Evolutionary conservation across 2,797 vertebrate genomes (phyloP).

Genomic region (Rhabdomys pumilio): DNA sequence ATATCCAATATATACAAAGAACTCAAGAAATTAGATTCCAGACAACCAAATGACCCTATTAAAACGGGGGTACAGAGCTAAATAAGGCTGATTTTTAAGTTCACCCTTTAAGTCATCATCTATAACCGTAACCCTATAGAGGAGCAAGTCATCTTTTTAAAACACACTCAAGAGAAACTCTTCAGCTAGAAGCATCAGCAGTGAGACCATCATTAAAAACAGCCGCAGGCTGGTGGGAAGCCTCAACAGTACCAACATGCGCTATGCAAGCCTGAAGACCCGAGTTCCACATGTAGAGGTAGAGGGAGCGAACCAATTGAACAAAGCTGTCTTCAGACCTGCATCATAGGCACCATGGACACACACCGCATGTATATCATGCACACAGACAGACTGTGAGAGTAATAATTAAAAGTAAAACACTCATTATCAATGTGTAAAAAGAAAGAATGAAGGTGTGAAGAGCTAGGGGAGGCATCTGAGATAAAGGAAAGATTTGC

Average conservation of each 20-base stretch:
- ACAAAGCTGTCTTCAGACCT: not conserved
- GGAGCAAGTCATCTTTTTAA: not conserved
- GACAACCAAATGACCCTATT: too few species aligned
- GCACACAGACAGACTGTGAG: not conserved
- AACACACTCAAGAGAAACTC: not conserved
- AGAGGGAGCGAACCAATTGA: not conserved
- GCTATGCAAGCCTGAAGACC: not conserved
- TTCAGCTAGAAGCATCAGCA: not conserved
- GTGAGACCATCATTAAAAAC: not conserved
- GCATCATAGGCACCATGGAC: not conserved
- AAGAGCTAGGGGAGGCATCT: not conserved
- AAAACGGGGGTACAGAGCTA: too few species aligned
- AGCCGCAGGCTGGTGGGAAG: not conserved
- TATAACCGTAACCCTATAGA: not conserved
- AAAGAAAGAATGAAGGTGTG: not conserved
- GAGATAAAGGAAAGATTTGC: not conserved
- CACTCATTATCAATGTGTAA: not conserved
- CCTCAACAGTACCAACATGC: not conserved
- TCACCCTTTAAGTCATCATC: not conserved
- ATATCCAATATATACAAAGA: too few species aligned
- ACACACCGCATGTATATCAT: not conserved
- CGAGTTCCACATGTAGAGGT: not conserved
- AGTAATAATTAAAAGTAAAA: not conserved
- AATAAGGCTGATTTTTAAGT: constrained; percentile 21
- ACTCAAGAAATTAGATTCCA: too few species aligned